Conservation (phyloP, 35 echinoderm and acorn worm species). For the Diadema setosum region DNA sequence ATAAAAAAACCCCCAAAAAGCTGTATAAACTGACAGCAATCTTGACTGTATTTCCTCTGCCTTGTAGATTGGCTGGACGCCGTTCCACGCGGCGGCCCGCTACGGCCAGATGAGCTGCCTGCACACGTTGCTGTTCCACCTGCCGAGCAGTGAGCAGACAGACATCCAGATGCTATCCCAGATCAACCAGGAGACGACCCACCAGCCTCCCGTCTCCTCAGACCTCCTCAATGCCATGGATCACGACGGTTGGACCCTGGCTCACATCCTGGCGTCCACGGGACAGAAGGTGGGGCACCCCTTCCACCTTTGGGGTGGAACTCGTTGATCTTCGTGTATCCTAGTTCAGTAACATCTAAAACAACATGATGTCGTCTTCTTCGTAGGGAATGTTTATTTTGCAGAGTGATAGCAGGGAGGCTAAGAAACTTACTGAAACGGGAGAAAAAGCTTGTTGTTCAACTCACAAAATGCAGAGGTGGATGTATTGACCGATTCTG, state of each 20-base stretch:
- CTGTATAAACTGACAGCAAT: too few relatives aligned
- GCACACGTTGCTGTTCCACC: conserved; percentile 55
- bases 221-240: conserved; percentile 55
- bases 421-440: too few relatives aligned
- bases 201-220: not conserved
- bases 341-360: too few relatives aligned
- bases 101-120: conserved; percentile 67
- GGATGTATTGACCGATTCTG: too few relatives aligned
- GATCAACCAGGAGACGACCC: conserved; percentile 6
- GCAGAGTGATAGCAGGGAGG: too few relatives aligned
- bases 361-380: too few relatives aligned
- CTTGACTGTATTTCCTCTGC: not conserved
- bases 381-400: too few relatives aligned
- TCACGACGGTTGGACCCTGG: conserved; percentile 78
- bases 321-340: too few relatives aligned
- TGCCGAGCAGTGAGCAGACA: not conserved
- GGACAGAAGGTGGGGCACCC: conserved; percentile 48
- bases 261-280: conserved; percentile 66
- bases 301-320: too few relatives aligned
- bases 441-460: too few relatives aligned
- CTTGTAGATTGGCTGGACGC: conserved; percentile 65
- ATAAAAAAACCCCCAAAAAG: not conserved
- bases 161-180: conserved; percentile 5
- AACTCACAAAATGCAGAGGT: too few relatives aligned
- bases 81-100: conserved; percentile 64